phyloP scores from a whole-genome alignment of 2,113 vertebrate species.

The Phrynosoma blainvillii region DNA sequence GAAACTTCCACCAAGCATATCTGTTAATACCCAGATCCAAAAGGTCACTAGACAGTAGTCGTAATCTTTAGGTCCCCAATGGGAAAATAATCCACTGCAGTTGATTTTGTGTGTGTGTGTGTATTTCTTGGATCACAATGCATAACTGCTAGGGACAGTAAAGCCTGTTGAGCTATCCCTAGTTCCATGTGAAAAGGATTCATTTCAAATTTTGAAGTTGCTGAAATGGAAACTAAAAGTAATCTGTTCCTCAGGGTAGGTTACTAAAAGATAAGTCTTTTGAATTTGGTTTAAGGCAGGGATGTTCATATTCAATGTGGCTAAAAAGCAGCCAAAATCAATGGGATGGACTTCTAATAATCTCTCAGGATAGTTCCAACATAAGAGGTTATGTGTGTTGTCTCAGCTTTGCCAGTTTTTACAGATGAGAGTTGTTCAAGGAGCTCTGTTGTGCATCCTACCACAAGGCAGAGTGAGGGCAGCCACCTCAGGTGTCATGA shows the following conservation, averaged over 20 bases:
- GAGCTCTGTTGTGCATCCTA: background rate
- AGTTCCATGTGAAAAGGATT: background rate
- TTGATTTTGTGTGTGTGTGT: background rate
- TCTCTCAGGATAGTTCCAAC: background rate
- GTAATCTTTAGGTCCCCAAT: no score
- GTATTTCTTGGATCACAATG: background rate
- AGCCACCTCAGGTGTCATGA: no score
- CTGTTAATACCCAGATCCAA: background rate
- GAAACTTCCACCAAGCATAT: background rate
- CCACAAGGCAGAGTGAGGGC: background rate
- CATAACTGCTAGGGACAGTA: background rate
- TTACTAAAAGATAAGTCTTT: no score
- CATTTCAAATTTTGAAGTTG: background rate
- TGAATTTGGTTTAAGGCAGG: no score
- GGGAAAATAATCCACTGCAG: background rate
- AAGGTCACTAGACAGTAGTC: no score
- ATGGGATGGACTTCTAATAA: background rate
- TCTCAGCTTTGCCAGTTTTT: background rate
- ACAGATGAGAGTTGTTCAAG: background rate
- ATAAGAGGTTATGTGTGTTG: background rate
- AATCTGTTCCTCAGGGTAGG: background rate
- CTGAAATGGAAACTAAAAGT: background rate
- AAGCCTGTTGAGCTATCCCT: background rate
- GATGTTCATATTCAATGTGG: no score
- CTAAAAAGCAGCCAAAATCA: background rate